Base-by-base conservation (phyloP, 2,888 invertebrate species). In the Phorcus lineatus region DNA sequence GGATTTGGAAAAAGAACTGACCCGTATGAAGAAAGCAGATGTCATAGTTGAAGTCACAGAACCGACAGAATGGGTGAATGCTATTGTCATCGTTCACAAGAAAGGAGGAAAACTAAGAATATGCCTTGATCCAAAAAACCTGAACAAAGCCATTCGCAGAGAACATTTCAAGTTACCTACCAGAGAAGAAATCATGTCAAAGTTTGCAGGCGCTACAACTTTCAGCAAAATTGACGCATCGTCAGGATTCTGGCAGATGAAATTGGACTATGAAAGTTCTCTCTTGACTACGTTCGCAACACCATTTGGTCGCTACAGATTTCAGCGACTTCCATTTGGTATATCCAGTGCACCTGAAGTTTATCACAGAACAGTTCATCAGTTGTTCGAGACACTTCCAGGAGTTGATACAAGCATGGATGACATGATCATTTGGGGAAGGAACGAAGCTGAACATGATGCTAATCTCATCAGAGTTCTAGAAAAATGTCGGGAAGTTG, bases 21-120 rank as follows among this genome's bases (percentile, higher is more conserved):
- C 80, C 13, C 19, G 74, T 17, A 82, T 87, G 81, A 82, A 84
- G 52, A 11, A 74, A 17, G 52, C 79, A 22, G 57, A 62, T 19
- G 81, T 86, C 13, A 85, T 87, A 19, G 47, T 24, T 22, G 84
- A 82, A 80, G 82, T 87, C 13, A 77, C 78, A 70, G 81, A 86
- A 57, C 87, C 86, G 11, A 86, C 86, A 57, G 81, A 83, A 54
- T 88, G 88, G 87, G 86, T 87, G 11, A 86, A 77, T 78, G 78
- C 82, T 3, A 36, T 87, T 55, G 84, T 82, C n/a, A 74, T 82
- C 53, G 82, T 83, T n/a, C 36, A 80, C 62, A 84, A 84, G 78
- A 62, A 77, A 54, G 83, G 81, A 70, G 86, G 85, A 17, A 85
- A 86, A 79, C 24, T 88, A 9, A 57, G 86, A 24, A 67, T 87